phyloP scores from a whole-genome alignment of 1,140 invertebrate genomes.

The Drosophila equinoxialis region DNA sequence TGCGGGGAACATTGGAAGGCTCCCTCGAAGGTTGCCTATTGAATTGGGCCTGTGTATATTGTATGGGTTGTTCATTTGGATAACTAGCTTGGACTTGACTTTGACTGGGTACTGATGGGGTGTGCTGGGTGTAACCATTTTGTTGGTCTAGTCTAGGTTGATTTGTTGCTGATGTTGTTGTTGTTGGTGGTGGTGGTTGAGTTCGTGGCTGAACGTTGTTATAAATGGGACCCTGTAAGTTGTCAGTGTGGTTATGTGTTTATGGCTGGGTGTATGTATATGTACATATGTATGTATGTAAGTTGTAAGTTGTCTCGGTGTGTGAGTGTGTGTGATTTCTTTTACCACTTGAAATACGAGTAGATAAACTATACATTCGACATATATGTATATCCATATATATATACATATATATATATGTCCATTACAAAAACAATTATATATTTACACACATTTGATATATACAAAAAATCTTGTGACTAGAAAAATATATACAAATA shows the following conservation, averaged over 20 bases:
- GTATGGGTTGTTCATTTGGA: conserved; percentile 58
- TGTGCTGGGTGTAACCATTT: conserved; percentile 22
- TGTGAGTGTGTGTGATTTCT: conserved; percentile 14
- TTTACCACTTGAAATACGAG: conserved; percentile 31
- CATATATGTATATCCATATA: not conserved
- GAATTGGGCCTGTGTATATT: conserved; percentile 78
- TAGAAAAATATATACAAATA: conserved; percentile 36
- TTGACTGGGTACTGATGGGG: conserved; percentile 26
- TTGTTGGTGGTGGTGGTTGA: conserved; percentile 23
- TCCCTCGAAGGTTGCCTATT: conserved; percentile 69
- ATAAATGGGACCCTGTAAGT: conserved; percentile 79
- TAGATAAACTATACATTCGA: not conserved
- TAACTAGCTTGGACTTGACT: conserved; percentile 51
- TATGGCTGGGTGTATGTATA: conserved; percentile 24
- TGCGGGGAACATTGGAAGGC: conserved; percentile 26
- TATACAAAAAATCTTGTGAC: conserved; percentile 32
- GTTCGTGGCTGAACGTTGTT: conserved; percentile 70
- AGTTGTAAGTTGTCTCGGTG: conserved; percentile 19
- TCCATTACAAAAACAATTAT: conserved; percentile 47
- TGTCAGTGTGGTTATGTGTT: conserved; percentile 53
- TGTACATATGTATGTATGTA: conserved; percentile 26
- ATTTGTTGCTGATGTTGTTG: no score
- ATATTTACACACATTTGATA: conserved; percentile 57
- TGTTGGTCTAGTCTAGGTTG: no score
- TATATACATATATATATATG: conserved; percentile 2